Evolutionary conservation across 2,888 invertebrate genomes (phyloP).

Genomic region (Endomychus coccineus): DNA sequence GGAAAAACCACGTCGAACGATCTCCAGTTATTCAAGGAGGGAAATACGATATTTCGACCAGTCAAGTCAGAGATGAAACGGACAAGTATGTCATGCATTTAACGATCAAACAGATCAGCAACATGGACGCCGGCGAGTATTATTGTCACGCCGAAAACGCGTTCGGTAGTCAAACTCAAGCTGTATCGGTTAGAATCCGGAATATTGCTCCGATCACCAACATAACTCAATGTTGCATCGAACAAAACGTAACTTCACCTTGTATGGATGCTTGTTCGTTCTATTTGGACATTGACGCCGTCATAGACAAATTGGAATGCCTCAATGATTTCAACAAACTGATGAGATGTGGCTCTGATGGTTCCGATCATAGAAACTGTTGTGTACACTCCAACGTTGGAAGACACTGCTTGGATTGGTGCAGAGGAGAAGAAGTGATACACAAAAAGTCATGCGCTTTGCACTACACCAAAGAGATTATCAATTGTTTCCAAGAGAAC

Average conservation of each 20-base stretch:
- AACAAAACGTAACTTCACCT: conserved; percentile 66
- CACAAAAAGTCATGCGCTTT: conserved; percentile 59
- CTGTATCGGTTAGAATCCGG: conserved; percentile 65
- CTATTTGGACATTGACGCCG: conserved; percentile 74
- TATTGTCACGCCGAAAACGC: conserved; percentile 81
- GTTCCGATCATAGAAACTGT: conserved; percentile 75
- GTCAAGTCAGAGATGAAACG: conserved; percentile 56
- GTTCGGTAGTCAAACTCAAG: conserved; percentile 64
- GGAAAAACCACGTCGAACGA: conserved; percentile 68
- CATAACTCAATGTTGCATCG: conserved; percentile 73
- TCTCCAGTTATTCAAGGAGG: conserved; percentile 71
- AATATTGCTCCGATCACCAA: conserved; percentile 58
- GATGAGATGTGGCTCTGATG: conserved; percentile 78
- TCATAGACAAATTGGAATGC: conserved; percentile 73
- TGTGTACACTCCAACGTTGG: conserved; percentile 76
- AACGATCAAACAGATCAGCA: conserved; percentile 63
- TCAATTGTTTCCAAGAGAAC: conserved; percentile 75
- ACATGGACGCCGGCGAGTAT: conserved; percentile 70
- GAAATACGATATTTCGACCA: conserved; percentile 59
- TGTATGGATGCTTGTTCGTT: conserved; percentile 82
- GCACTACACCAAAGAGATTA: conserved; percentile 64
- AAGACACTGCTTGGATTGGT: conserved; percentile 74
- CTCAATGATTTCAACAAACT: conserved; percentile 76
- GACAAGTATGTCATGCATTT: conserved; percentile 68
- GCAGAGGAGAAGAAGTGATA: conserved; percentile 66